A percentile compares a stretch with the other conserved stretches of the same genome.
These are phyloP conservation scores for Opisthocomus hoazin DNA, from an alignment of 2,113 vertebrate genomes.

Conservation along the genomic window DNA sequence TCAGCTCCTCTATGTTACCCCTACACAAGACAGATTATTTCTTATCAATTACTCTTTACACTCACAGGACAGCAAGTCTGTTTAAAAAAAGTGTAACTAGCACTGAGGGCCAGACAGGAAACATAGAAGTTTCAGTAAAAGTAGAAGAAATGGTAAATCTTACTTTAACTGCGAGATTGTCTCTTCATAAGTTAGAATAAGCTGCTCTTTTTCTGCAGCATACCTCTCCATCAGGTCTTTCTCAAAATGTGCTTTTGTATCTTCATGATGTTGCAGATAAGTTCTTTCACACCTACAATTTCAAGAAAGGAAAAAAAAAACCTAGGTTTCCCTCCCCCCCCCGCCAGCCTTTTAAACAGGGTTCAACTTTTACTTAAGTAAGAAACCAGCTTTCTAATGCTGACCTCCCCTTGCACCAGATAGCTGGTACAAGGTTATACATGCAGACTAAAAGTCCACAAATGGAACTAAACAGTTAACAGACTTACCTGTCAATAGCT, in stretches of 20 bases:
- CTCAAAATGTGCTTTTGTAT: constrained; percentile 81
- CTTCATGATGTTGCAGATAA: constrained; percentile 87
- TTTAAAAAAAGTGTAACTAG: not conserved
- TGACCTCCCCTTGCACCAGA: not conserved
- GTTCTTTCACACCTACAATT: constrained; percentile 82
- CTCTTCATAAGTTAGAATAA: constrained; percentile 76
- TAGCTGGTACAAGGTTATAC: not conserved
- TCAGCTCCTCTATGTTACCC: constrained; percentile 77
- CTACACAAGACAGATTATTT: constrained; percentile 59
- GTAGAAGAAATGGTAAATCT: not conserved
- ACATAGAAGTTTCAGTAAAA: not conserved
- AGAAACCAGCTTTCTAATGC: not conserved
- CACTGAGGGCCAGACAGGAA: not conserved
- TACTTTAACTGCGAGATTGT: constrained; percentile 78
- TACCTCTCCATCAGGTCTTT: constrained; percentile 78
- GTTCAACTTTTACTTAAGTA: not conserved
- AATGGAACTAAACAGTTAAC: not conserved
- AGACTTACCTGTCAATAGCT: constrained; percentile 78
- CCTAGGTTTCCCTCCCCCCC: accelerated
- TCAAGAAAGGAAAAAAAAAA: not conserved
- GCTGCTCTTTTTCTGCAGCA: constrained; percentile 70
- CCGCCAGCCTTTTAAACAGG: not conserved
- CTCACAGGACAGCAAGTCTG: not conserved
- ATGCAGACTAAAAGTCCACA: not conserved
- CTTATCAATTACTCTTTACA: not conserved